Evolutionary conservation across 2,888 invertebrate genomes (phyloP).

Genomic region (Syrista parreyssii): DNA sequence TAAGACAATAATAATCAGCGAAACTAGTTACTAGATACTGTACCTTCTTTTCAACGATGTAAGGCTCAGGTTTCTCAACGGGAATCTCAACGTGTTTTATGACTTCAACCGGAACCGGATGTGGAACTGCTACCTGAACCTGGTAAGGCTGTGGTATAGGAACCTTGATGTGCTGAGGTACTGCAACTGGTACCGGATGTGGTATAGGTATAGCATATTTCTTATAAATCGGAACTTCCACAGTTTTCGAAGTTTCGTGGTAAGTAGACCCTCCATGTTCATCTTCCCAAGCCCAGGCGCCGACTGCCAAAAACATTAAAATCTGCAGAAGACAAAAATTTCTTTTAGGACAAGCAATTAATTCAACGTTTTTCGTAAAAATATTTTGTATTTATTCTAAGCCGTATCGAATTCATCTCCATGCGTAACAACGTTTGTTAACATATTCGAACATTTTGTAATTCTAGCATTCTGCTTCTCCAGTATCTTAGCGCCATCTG

Average conservation of each 20-base stretch:
- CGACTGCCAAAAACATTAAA: slow-evolving; percentile 40
- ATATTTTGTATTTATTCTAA: neutral
- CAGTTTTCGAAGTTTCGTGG: slow-evolving; percentile 57
- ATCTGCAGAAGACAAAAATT: slow-evolving; percentile 39
- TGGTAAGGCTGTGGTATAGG: slow-evolving; percentile 73
- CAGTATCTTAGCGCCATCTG: neutral
- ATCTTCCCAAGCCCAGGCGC: slow-evolving; percentile 44
- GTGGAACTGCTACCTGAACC: slow-evolving; percentile 67
- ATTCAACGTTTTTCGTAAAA: neutral
- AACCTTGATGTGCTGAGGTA: slow-evolving; percentile 70
- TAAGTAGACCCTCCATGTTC: slow-evolving; percentile 50
- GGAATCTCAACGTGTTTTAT: slow-evolving; percentile 71
- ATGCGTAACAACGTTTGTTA: neutral
- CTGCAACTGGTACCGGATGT: slow-evolving; percentile 70
- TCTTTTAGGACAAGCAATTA: neutral
- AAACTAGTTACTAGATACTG: neutral
- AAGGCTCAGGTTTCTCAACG: slow-evolving; percentile 71
- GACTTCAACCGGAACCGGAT: slow-evolving; percentile 66
- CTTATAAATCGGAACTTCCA: slow-evolving; percentile 59
- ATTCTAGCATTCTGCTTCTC: neutral
- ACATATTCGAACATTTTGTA: neutral
- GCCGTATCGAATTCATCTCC: neutral
- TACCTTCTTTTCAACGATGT: slow-evolving; percentile 70
- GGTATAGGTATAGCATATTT: slow-evolving; percentile 70
- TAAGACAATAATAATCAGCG: neutral